These are phyloP conservation scores for Empis stercorea DNA, from an alignment of 2,888 invertebrate species.

Conservation along the genomic window DNA sequence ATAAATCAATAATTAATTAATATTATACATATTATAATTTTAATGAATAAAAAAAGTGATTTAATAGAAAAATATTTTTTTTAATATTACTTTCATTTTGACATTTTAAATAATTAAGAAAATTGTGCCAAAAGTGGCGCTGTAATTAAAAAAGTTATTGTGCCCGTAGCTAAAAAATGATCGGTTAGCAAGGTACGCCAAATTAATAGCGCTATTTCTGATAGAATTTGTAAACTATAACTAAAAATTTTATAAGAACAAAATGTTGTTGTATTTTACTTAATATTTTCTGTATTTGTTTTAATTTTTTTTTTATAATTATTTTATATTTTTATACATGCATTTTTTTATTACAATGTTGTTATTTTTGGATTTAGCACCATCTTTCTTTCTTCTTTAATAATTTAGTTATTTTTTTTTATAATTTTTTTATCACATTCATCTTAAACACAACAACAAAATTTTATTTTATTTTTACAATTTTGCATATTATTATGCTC, in stretches of 20 bases:
- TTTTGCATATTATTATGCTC: too few relatives aligned
- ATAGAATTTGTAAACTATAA: too few relatives aligned
- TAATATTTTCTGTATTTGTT: background rate
- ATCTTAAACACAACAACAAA: constrained; percentile 14
- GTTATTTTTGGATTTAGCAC: constrained; percentile 38
- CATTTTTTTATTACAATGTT: background rate
- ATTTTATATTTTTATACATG: constrained; percentile 1
- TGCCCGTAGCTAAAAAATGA: too few relatives aligned
- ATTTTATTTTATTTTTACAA: background rate
- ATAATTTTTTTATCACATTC: constrained; percentile 17
- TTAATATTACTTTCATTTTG: constrained; percentile 10
- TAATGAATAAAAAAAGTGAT: background rate
- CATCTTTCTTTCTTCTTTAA: constrained; percentile 20
- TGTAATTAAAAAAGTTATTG: too few relatives aligned
- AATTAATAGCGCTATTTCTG: too few relatives aligned
- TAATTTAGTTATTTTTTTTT: constrained; percentile 2
- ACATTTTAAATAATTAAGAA: too few relatives aligned
- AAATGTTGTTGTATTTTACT: too few relatives aligned
- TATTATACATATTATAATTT: too few relatives aligned
- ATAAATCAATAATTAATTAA: constrained; percentile 9
- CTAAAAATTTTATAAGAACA: too few relatives aligned
- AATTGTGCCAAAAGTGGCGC: too few relatives aligned
- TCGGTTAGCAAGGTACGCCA: too few relatives aligned
- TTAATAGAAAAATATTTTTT: too few relatives aligned
- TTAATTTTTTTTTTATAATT: constrained; percentile 1